Evolutionary conservation across 2,888 invertebrate genomes (phyloP).

Genomic region (Pterostichus madidus): DNA sequence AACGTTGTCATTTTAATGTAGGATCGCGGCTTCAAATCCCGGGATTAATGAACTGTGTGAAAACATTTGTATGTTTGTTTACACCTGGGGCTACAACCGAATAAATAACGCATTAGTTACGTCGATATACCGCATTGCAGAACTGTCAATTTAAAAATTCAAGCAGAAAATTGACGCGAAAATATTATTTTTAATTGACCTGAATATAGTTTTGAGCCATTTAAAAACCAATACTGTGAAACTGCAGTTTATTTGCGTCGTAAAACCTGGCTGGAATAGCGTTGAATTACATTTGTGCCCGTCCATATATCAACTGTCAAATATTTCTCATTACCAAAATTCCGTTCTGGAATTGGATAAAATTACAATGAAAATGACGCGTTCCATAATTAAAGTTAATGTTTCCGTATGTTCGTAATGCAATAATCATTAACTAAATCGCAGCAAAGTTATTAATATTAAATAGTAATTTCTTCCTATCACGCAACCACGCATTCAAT

Average conservation of each 20-base stretch:
- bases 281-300: background rate
- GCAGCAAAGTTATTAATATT: background rate
- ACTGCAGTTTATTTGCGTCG: background rate
- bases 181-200: conserved; percentile 19
- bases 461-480: background rate
- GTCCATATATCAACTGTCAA: conserved; percentile 18
- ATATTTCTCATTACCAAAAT: conserved; percentile 15
- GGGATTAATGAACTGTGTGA: conserved; percentile 24
- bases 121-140: background rate
- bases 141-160: conserved; percentile 16
- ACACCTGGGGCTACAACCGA: conserved; percentile 29
- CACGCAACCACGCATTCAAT: background rate
- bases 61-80: background rate
- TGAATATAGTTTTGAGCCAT: background rate
- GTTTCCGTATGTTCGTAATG: conserved; percentile 14
- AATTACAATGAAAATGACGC: conserved; percentile 29
- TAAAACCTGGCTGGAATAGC: background rate
- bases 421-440: conserved; percentile 12
- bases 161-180: background rate
- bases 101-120: conserved; percentile 32
- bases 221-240: background rate
- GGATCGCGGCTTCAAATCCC: conserved; percentile 26
- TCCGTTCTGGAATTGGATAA: conserved; percentile 10
- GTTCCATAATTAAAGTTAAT: conserved; percentile 4
- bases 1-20: background rate